Evolutionary conservation across 1,140 invertebrate genomes (phyloP), one percentile per base, ranked within the genome.

Genomic region (Penaeus japonicus): DNA sequence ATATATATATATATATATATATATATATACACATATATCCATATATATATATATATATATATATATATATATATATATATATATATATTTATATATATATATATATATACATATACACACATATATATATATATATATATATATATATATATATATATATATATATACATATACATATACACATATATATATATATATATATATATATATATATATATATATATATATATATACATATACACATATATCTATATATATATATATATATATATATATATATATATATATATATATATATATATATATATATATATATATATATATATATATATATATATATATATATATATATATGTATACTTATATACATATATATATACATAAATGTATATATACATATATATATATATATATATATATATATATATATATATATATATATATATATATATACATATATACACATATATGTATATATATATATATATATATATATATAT

Each of bases 21-120:
- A 65, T 65, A 65, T 65, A 17, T 65, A 65, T 65, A 65, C 27
- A 65, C 27, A 65, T 70, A n/a, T 2, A n/a, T 70, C 24, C 10
- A 70, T 70, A 70, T 70, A 70, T n/a, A 70, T n/a, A 70, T n/a
- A 70, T n/a, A 70, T n/a, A 70, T n/a, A 70, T 70, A 70, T 70
- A 70, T 70, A 70, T 22, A 65, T 70, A 70, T 70, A 70, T 70
- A 70, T 70, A 70, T 70, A 70, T 70, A 70, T 70, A 70, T 70
- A 70, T 70, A 70, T 70, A 70, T 70, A 70, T 70, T 22, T 70
- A 70, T 70, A 70, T 70, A 70, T n/a, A 70, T 70, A 70, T 70
- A 70, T 70, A 70, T 70, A 70, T 70, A 70, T 70, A 70, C 5
- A 70, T 70, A 70, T 70, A n/a, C n/a, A n/a, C n/a, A n/a, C n/a